Evolutionary conservation across 1,140 invertebrate species (phyloP).

Genomic region (Aphaenogaster ashmeadi): DNA sequence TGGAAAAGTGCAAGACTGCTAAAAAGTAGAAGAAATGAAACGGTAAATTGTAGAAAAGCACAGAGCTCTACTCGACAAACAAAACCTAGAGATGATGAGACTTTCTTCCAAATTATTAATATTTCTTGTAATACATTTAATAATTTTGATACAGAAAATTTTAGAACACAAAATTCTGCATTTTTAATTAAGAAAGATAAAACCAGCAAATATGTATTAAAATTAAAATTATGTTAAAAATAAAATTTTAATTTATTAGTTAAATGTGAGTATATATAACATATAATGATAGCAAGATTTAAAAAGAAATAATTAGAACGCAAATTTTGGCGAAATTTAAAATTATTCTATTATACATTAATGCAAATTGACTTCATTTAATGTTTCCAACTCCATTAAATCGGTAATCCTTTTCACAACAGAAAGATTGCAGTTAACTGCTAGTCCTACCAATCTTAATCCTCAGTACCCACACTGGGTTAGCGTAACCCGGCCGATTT

Average conservation of each 20-base stretch:
- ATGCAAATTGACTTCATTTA: not conserved
- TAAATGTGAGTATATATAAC: not conserved
- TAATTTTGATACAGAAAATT: not conserved
- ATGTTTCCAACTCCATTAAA: not conserved
- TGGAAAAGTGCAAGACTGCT: slow-evolving; percentile 15
- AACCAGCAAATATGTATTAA: not conserved
- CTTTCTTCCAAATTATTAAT: not conserved
- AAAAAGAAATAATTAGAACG: not conserved
- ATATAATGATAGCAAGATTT: not conserved
- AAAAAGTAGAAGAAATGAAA: not conserved
- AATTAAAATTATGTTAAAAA: not conserved
- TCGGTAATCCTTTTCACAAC: not conserved
- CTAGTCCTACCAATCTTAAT: no score
- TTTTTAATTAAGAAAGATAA: not conserved
- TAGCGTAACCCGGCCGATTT: no score
- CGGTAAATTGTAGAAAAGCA: not conserved
- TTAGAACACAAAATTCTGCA: not conserved
- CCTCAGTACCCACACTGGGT: no score
- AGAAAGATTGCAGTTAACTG: no score
- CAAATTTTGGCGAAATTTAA: not conserved
- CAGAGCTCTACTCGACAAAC: not conserved
- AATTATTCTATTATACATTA: not conserved
- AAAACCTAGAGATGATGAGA: not conserved
- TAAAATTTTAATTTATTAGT: not conserved
- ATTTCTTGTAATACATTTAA: slow-evolving; percentile 1